Percentiles rank a stretch among this genome's conserved stretches.
These are phyloP conservation scores for Acanthurus tractus DNA, from an alignment of 2,797 vertebrate genomes.

Conservation along the genomic window DNA sequence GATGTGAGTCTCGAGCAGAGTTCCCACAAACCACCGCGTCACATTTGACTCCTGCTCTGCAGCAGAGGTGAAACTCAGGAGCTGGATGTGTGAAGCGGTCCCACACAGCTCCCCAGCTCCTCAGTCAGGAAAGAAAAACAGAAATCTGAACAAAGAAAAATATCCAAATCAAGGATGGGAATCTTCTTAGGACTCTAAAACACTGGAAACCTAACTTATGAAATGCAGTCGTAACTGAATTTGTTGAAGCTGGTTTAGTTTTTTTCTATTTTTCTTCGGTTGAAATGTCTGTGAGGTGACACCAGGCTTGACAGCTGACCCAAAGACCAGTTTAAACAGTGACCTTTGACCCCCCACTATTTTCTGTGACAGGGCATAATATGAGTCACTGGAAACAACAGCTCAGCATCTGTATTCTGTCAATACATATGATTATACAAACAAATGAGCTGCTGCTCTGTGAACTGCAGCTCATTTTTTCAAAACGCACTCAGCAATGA, in stretches of 20 bases:
- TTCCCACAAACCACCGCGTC: constrained; percentile 85
- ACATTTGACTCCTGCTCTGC: constrained; percentile 79
- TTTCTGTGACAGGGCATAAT: not conserved
- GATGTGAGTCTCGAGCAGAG: constrained; percentile 45
- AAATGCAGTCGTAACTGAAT: not conserved
- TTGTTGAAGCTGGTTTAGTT: not conserved
- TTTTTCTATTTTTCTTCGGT: not conserved
- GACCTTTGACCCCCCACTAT: not conserved
- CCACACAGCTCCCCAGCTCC: constrained; percentile 28
- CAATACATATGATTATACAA: too few relatives aligned
- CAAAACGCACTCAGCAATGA: not conserved
- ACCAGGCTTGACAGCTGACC: constrained; percentile 53
- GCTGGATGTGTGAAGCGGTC: constrained; percentile 60
- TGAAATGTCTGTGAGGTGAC: constrained; percentile 50
- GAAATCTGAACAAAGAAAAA: constrained; percentile 2
- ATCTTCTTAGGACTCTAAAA: not conserved
- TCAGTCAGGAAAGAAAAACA: constrained; percentile 52
- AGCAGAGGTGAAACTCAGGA: constrained; percentile 54
- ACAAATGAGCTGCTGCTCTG: too few relatives aligned
- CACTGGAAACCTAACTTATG: not conserved
- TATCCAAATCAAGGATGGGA: not conserved
- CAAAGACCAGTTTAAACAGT: constrained; percentile 18
- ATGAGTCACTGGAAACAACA: not conserved
- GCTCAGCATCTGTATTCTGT: not conserved
- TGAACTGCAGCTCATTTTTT: too few relatives aligned